These are phyloP conservation scores for Orthonychiurus folsomi DNA, from an alignment of 2,888 invertebrate genomes.

Conservation along the genomic window DNA sequence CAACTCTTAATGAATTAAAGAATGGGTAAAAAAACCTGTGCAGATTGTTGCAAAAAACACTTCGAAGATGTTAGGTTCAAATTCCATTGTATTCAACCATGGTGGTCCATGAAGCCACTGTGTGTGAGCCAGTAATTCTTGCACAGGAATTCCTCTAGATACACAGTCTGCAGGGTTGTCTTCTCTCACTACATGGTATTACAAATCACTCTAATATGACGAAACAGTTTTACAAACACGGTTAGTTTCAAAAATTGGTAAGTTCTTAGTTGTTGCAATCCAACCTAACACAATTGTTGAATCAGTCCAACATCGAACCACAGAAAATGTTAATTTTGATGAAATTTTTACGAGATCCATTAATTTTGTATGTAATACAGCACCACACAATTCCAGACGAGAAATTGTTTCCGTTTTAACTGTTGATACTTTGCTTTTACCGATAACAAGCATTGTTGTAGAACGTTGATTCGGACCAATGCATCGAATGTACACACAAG, in stretches of 20 bases:
- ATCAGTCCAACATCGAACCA: background rate
- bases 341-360: background rate
- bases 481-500: constrained; percentile 31
- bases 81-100: too few species aligned
- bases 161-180: constrained; percentile 41
- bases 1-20: background rate
- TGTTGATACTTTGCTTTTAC: background rate
- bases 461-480: background rate
- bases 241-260: background rate
- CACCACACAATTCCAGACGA: constrained; percentile 6
- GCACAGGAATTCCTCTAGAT: constrained; percentile 13
- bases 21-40: too few species aligned
- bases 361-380: background rate
- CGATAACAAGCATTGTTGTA: background rate
- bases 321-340: background rate
- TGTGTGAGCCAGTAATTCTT: background rate
- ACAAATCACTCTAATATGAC: constrained; percentile 26
- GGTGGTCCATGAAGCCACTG: constrained; percentile 14
- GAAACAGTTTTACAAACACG: background rate
- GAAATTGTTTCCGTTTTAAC: background rate
- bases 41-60: too few species aligned
- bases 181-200: constrained; percentile 40
- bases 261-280: background rate
- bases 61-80: too few species aligned
- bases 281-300: background rate